Evolutionary conservation across 1,140 invertebrate species (phyloP), one percentile per base, ranked within the genome.

Genomic region (Manduca sexta): DNA sequence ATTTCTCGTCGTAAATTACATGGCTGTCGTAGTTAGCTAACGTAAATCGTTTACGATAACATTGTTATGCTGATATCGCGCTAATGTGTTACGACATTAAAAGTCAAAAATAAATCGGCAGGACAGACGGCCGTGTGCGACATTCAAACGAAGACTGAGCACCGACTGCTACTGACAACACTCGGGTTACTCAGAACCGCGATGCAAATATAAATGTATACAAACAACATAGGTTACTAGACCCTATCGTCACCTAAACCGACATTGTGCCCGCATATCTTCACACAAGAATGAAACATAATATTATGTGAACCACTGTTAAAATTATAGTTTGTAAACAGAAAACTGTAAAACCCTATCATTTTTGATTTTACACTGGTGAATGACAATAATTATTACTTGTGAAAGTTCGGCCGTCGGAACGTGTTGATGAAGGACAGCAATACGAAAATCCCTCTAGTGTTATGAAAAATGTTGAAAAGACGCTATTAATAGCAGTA

Each of bases 1-100:
- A 60, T 49, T 40, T 56, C 49, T 43, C 44, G 17, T 50, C 49
- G 33, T 45, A 58, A 47, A 52, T 70, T 57, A 70, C 60, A 54
- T 61, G 52, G 56, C 58, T 65, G 35, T 60, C 62, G 74, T 73
- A 47, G 56, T 66, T 69, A 72, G 71, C 56, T 54, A 48, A 61
- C 41, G 47, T 41, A 47, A 66, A 71, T 71, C 58, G 59, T 68
- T 49, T 59, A 57, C 60, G 64, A 70, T 77, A 72, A 63, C 73
- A 75, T 71, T 78, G 69, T 74, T 74, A 70, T 70, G 59, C 48
- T 69, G 60, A 64, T 70, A 61, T 56, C 63, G 62, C 61, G 47
- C 58, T 50, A 55, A 55, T 68, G 49, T 69, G 69, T 69, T 69
- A 54, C 68, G 40, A 56, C 57, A 61, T 51, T 63, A 56, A 61